Conservation (phyloP, 2,113 vertebrate species). For the Crotalus helleri region DNA sequence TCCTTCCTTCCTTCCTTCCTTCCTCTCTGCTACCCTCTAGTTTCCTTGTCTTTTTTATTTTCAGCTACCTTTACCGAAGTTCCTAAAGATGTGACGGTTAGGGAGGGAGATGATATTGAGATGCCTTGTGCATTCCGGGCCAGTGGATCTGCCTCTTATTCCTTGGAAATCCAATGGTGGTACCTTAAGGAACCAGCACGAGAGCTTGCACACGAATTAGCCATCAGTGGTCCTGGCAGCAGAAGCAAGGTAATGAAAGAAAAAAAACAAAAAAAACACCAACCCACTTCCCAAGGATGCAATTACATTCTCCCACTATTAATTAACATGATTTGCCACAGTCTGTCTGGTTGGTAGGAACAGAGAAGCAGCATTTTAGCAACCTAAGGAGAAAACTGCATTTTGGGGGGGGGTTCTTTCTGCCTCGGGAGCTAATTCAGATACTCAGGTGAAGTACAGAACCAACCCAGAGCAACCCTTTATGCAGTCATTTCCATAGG, state of each 20-base stretch:
- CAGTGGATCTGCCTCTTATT: slow-evolving; percentile 84
- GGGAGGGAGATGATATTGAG: slow-evolving; percentile 93
- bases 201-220: slow-evolving; percentile 82
- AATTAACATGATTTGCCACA: background rate
- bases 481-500: background rate
- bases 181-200: slow-evolving; percentile 83
- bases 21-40: slow-evolving; percentile 51
- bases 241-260: slow-evolving; percentile 80
- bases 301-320: background rate
- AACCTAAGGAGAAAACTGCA: background rate
- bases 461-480: background rate
- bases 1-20: background rate
- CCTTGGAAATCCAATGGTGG: slow-evolving; percentile 97
- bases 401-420: background rate
- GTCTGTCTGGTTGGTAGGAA: fast-evolving
- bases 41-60: slow-evolving; percentile 56
- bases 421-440: background rate
- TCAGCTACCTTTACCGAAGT: slow-evolving; percentile 92
- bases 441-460: background rate
- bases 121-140: slow-evolving; percentile 95
- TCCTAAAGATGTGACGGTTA: slow-evolving; percentile 90
- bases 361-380: background rate
- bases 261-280: background rate
- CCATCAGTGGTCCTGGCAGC: slow-evolving; percentile 79
- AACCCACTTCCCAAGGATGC: slow-evolving; percentile 1